A percentile compares a stretch with the other conserved stretches of the same genome.
Conservation (phyloP, 2,113 vertebrate species). For the Siniperca knerii region DNA sequence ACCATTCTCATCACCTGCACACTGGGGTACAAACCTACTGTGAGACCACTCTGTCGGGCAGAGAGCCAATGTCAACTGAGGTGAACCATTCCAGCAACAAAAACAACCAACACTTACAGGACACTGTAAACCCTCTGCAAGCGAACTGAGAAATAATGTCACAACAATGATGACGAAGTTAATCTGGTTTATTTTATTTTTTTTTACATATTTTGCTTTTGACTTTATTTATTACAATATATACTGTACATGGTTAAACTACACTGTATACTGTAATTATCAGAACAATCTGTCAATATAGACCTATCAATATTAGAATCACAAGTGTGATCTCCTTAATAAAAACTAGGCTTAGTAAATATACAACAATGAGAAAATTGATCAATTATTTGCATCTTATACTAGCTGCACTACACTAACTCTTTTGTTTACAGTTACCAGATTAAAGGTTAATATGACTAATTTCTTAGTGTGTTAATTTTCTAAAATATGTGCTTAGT, state of each 20-base stretch:
- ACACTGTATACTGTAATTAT: neutral
- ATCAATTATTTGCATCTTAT: neutral
- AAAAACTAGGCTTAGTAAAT: neutral
- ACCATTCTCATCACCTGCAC: conserved; percentile 74
- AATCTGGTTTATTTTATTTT: neutral
- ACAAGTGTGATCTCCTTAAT: neutral
- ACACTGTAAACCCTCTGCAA: conserved; percentile 38
- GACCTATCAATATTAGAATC: neutral
- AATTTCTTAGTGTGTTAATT: neutral
- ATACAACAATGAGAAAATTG: neutral
- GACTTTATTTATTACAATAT: neutral
- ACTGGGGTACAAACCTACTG: conserved; percentile 70
- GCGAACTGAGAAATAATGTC: conserved; percentile 58
- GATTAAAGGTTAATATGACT: neutral
- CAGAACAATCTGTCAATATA: neutral
- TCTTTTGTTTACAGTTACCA: neutral
- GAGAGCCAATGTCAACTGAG: conserved; percentile 74
- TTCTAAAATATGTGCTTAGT: neutral
- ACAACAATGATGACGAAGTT: conserved; percentile 7
- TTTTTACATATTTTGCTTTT: neutral
- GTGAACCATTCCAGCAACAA: conserved; percentile 72
- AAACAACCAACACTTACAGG: conserved; percentile 60
- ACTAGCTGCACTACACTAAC: neutral
- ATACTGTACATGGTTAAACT: neutral
- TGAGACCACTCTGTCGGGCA: conserved; percentile 69